A percentile compares a stretch with the other conserved stretches of the same genome.
phyloP scores from a whole-genome alignment of 2,797 vertebrate genomes.

The Oryzias dopingdopingensis region DNA sequence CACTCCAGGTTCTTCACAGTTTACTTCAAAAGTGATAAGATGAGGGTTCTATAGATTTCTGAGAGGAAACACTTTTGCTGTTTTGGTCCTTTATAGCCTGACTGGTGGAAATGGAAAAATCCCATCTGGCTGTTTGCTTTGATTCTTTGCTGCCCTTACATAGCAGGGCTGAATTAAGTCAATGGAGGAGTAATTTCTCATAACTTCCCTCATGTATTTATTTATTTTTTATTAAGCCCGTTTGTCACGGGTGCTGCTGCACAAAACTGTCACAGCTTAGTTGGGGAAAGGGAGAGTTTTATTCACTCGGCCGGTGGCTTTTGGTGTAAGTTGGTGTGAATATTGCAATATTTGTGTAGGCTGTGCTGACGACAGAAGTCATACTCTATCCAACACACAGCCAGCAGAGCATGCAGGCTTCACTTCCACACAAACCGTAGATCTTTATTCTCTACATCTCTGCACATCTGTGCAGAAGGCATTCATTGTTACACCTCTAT shows the following conservation, averaged over 20 bases:
- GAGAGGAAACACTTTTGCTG: conserved; percentile 4
- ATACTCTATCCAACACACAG: background rate
- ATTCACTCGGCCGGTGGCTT: conserved; percentile 38
- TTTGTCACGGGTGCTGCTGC: conserved; percentile 57
- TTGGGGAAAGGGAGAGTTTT: conserved; percentile 31
- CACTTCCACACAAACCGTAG: background rate
- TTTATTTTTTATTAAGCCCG: conserved; percentile 63
- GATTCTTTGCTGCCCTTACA: conserved; percentile 27
- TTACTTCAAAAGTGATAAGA: too few species aligned
- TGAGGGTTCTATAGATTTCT: too few species aligned
- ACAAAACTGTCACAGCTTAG: conserved; percentile 45
- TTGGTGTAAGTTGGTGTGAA: conserved; percentile 44
- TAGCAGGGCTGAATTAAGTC: conserved; percentile 44
- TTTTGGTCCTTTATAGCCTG: conserved; percentile 48
- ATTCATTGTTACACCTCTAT: background rate
- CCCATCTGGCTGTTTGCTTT: conserved; percentile 50
- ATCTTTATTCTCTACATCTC: background rate
- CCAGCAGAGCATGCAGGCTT: background rate
- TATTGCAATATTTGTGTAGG: conserved; percentile 7
- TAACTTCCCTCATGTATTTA: conserved; percentile 31
- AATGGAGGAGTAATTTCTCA: conserved; percentile 45
- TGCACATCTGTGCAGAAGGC: background rate
- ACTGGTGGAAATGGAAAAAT: conserved; percentile 36
- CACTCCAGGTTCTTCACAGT: too few species aligned
- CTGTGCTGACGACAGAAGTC: conserved; percentile 4